These are phyloP conservation scores for Willowsia nigromaculata DNA, from an alignment of 2,888 invertebrate species.

Conservation along the genomic window DNA sequence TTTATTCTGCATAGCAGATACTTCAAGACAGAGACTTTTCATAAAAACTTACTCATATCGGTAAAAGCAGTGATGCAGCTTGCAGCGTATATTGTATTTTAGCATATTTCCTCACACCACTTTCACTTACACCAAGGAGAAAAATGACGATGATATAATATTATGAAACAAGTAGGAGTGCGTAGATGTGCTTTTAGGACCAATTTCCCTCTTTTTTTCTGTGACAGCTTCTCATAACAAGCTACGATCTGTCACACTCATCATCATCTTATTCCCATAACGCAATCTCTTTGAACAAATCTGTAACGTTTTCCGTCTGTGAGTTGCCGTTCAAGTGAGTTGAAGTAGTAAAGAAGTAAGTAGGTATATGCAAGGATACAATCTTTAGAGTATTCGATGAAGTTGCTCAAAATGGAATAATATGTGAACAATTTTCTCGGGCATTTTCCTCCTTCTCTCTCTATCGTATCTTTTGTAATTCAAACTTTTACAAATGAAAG, in stretches of 20 bases:
- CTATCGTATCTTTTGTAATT: too few relatives aligned
- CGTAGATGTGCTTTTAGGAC: constrained; percentile 35
- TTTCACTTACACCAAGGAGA: constrained; percentile 24
- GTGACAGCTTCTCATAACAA: constrained; percentile 32
- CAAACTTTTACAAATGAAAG: too few relatives aligned
- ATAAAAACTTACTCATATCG: too few relatives aligned
- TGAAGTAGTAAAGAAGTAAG: background rate
- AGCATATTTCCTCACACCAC: background rate
- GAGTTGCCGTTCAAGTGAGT: background rate
- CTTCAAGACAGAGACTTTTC: background rate
- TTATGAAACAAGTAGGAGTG: background rate
- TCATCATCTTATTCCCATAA: constrained; percentile 65
- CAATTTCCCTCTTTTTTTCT: constrained; percentile 48
- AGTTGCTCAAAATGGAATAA: background rate
- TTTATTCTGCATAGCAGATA: background rate
- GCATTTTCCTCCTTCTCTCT: too few relatives aligned
- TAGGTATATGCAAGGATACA: background rate
- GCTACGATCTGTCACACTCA: constrained; percentile 67
- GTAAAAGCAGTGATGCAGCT: too few relatives aligned
- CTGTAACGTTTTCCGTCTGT: constrained; percentile 25
- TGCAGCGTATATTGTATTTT: background rate
- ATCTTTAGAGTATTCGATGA: background rate
- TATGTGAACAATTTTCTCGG: too few relatives aligned
- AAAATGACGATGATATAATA: background rate
- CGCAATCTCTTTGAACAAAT: constrained; percentile 46